Evolutionary conservation across 2,888 invertebrate genomes (phyloP), one percentile per base, ranked within the genome.

Genomic region (Eupelmus urozonus): DNA sequence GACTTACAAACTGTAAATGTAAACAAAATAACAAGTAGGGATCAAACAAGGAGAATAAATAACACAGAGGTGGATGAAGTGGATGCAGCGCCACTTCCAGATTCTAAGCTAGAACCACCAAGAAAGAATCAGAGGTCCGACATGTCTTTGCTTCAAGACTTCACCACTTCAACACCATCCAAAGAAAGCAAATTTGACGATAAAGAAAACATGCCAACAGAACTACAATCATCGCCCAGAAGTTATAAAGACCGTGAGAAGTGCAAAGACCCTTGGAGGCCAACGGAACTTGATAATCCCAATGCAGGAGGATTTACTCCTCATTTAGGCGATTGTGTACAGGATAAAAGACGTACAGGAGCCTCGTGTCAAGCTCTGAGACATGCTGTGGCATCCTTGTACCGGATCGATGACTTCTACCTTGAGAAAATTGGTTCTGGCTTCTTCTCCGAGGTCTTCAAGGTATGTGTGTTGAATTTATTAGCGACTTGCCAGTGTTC

Each of bases 371-470:
- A 95, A 85, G 98, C 98, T 55, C 91, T 98, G 70, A 93, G 95
- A 87, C 96, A 96, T 85, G 98, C 98, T 63, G 97, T 98, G 74
- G 96, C 97, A 65, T 96, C 96, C 57, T 92, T 98, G 71, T 96
- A 97, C 89, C 94, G 97, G 59, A 93, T 97, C 83, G 98, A 98
- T 91, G 98, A 98, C 92, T 98, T 98, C 91, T 92, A 94, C 83
- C 93, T 95, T 89, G 97, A 97, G 91, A 96, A 96, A 91, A 96
- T 98, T 86, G 98, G 98, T 63, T 93, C 95, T 67, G 98, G 98
- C 82, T 98, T 98, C 91, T 98, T 98, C 92, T 98, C 98, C 3
- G 97, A 98, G 92, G 98, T 98, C 81, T 98, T 96, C 91, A 98
- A 98, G 96, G 98, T 98, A 91, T 92, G 93, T 76, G 34, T 45